phyloP scores from a whole-genome alignment of 2,888 invertebrate genomes.

The Amphipyra tragopoginis region DNA sequence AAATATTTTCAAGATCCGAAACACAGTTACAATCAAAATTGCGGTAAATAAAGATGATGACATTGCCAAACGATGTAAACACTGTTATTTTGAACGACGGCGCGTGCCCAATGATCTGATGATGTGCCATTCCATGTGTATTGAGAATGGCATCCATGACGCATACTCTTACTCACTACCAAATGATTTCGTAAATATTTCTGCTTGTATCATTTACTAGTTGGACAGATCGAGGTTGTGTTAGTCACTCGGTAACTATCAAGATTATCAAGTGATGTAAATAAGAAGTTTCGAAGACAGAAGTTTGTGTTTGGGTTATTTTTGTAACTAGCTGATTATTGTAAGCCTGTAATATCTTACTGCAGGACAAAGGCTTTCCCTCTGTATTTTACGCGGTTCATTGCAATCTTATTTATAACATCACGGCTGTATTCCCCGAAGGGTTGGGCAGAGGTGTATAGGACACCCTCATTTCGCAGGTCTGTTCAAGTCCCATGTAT shows the following conservation, averaged over 20 bases:
- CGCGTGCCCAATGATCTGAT: constrained; percentile 60
- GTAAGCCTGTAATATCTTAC: no score
- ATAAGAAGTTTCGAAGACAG: neutral
- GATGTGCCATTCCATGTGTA: constrained; percentile 42
- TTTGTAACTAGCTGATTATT: neutral
- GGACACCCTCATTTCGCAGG: no score
- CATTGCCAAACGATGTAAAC: constrained; percentile 51
- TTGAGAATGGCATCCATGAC: constrained; percentile 47
- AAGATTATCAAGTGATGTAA: constrained; percentile 7
- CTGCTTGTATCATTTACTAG: constrained; percentile 30
- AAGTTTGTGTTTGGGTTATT: constrained; percentile 5
- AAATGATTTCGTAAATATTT: constrained; percentile 37
- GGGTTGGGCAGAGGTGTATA: no score
- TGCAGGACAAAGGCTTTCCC: no score
- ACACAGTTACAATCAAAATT: constrained; percentile 14
- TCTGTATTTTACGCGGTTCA: no score
- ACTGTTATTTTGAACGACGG: constrained; percentile 45
- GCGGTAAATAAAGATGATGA: constrained; percentile 43
- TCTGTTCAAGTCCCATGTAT: no score
- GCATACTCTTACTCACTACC: constrained; percentile 44
- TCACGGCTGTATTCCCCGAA: no score
- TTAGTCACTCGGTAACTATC: constrained; percentile 32
- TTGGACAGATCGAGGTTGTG: constrained; percentile 37
- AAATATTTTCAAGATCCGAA: neutral
- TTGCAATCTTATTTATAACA: no score